Conservation (phyloP, 2,113 vertebrate genomes). For the Herpailurus yagouaroundi region DNA sequence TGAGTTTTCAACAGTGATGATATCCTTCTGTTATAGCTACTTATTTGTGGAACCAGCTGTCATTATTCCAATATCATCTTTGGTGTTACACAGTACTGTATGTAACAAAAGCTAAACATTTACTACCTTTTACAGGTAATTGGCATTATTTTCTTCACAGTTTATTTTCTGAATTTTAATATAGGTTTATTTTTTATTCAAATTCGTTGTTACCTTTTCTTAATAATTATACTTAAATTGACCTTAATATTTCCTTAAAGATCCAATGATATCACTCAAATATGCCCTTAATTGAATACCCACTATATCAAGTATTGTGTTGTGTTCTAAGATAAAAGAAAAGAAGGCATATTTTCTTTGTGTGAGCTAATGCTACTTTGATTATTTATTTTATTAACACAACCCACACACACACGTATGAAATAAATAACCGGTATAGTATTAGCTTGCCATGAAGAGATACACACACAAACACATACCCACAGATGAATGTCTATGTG, state of each 20-base stretch:
- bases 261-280: neutral
- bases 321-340: neutral
- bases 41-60: conserved; percentile 47
- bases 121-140: neutral
- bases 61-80: neutral
- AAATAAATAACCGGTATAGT: neutral
- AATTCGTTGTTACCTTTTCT: neutral
- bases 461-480: neutral
- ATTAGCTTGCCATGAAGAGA: neutral
- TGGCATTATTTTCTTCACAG: neutral
- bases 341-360: neutral
- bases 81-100: neutral
- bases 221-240: neutral
- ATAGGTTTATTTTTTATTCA: neutral
- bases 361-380: neutral
- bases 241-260: neutral
- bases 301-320: neutral
- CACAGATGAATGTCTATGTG: neutral
- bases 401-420: neutral
- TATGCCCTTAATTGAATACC: neutral
- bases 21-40: neutral
- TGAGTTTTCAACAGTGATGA: neutral
- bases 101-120: neutral
- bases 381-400: neutral
- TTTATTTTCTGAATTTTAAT: neutral